Conservation (phyloP, 2,797 vertebrate species). For the Benthosema pterotum region DNA sequence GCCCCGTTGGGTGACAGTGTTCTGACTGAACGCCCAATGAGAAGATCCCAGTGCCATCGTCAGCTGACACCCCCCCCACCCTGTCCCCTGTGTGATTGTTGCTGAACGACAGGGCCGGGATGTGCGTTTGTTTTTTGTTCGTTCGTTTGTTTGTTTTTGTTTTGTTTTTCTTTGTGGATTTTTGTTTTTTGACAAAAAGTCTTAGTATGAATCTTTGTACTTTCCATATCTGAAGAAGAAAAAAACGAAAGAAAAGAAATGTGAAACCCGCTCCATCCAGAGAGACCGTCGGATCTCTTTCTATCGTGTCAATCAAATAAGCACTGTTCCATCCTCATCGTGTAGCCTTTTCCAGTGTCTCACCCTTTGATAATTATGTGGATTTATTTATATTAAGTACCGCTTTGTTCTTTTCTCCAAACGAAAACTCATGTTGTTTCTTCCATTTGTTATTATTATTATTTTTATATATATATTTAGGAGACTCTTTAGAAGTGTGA, state of each 20-base stretch:
- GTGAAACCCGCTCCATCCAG: conserved; percentile 75
- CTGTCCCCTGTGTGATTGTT: neutral
- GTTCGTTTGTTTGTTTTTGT: too few relatives aligned
- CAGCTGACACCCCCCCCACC: conserved; percentile 3
- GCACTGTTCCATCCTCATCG: conserved; percentile 64
- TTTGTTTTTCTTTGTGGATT: neutral
- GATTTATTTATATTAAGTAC: conserved; percentile 62
- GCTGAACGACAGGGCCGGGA: conserved; percentile 31
- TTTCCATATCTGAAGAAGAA: conserved; percentile 53
- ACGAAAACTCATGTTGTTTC: conserved; percentile 34
- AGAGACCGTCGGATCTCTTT: conserved; percentile 69
- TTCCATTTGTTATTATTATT: conserved; percentile 49
- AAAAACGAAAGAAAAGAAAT: conserved; percentile 49
- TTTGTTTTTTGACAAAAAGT: conserved; percentile 48
- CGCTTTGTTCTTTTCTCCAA: conserved; percentile 49
- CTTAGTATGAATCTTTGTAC: conserved; percentile 65
- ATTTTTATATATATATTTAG: conserved; percentile 31
- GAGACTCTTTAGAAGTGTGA: conserved; percentile 35
- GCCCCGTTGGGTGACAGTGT: conserved; percentile 24
- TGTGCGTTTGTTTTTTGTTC: too few relatives aligned
- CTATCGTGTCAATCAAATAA: conserved; percentile 42
- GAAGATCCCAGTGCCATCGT: conserved; percentile 42
- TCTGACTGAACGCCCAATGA: conserved; percentile 46
- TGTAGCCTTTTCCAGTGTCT: conserved; percentile 47
- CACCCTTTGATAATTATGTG: conserved; percentile 54